phyloP scores from a whole-genome alignment of 2,113 vertebrate species.

The Pterocles orientalis region DNA sequence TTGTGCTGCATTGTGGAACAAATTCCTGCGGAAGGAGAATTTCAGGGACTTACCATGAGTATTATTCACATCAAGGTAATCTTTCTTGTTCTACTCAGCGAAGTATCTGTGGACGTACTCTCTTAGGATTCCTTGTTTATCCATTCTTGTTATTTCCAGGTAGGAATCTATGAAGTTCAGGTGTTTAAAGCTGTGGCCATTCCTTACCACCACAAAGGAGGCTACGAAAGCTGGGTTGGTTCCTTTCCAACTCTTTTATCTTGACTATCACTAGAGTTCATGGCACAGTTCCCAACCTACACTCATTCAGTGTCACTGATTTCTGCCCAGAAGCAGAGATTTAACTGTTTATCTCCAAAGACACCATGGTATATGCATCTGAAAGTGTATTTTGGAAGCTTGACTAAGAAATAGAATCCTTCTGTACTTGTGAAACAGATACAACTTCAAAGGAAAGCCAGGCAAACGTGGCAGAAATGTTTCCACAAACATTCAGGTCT shows the following conservation, averaged over 20 bases:
- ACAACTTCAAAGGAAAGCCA: background rate
- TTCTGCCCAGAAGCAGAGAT: background rate
- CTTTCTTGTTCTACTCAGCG: background rate
- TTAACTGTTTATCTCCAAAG: background rate
- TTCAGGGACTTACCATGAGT: rapidly evolving
- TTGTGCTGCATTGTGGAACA: background rate
- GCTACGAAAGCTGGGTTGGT: background rate
- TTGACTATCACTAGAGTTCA: background rate
- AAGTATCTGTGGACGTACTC: background rate
- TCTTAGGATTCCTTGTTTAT: background rate
- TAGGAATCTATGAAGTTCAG: background rate
- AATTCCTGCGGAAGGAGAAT: background rate
- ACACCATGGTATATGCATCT: background rate
- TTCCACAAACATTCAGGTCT: background rate
- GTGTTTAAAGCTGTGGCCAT: background rate
- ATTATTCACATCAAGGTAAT: background rate
- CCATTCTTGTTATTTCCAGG: background rate
- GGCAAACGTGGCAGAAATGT: background rate
- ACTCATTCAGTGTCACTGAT: rapidly evolving
- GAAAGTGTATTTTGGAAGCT: background rate
- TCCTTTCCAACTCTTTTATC: background rate
- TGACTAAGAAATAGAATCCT: background rate
- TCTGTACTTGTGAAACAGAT: background rate
- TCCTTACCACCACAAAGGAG: background rate
- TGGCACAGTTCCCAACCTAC: background rate